Evolutionary conservation across 2,888 invertebrate species (phyloP), one percentile per base, ranked within the genome.

Genomic region (Uropetala carovei): DNA sequence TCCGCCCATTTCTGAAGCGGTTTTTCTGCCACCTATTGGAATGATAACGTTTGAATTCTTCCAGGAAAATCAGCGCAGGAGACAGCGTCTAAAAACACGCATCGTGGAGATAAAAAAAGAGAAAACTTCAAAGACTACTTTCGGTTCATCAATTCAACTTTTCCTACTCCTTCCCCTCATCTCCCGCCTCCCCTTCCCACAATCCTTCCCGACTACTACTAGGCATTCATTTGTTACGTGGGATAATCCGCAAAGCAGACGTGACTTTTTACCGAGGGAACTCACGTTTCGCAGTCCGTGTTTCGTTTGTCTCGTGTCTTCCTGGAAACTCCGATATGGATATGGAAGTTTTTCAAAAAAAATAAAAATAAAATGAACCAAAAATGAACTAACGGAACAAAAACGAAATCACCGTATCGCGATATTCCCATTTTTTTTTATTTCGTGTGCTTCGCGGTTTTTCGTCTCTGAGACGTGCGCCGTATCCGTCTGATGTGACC

Each of bases 271-370:
- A 75, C 75, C 27, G 22, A 27, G 75, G 14, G 27, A 75, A 75
- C 27, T 27, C 75, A 75, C 75, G 27, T 75, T 75, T 75, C 75
- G 75, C 22, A 75, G 75, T 43, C 22, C 22, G 27, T 75, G 27
- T 22, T 68, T 75, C 75, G 11, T 75, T 75, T 75, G 75, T 75
- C 27, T 11, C 75, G 64, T 16, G 7, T 64, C 64, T 64, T 64
- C 64, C 64, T 64, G 68, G n/a, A 68, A 18, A 68, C 75, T 75
- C 75, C 75, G 75, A 75, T 75, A 75, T 75, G 64, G 75, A 43
- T 43, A 5, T 43, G 43, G 27, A 75, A 27, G 27, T 27, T 18
- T 43, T 43, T 43, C 43, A 43, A 43, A 43, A 43, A 43, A 43
- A 3, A n/a, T n/a, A n/a, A 43, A 43, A 43, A 43, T 43, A 43